Conservation (phyloP, 2,888 invertebrate species). For the Corythucha ciliata region DNA sequence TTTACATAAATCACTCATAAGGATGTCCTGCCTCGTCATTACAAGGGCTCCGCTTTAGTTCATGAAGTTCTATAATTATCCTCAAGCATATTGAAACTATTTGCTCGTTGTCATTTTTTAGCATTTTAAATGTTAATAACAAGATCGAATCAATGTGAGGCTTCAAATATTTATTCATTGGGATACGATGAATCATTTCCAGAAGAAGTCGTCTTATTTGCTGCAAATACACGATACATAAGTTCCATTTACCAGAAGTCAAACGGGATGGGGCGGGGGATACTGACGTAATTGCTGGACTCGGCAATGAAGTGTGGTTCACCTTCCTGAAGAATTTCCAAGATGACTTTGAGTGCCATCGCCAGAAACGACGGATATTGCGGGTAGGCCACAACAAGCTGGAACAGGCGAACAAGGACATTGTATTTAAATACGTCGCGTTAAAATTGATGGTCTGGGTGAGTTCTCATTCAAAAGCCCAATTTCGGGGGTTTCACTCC, state of each 20-base stretch:
- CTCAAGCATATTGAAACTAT: constrained; percentile 92
- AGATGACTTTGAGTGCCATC: constrained; percentile 79
- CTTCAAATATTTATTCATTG: constrained; percentile 78
- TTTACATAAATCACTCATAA: neutral
- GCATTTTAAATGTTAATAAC: constrained; percentile 77
- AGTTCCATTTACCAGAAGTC: neutral
- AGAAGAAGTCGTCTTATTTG: constrained; percentile 83
- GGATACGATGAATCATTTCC: constrained; percentile 94
- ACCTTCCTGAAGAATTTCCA: constrained; percentile 86
- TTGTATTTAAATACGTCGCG: too few relatives aligned
- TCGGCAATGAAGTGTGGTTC: constrained; percentile 95
- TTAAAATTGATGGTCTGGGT: too few relatives aligned
- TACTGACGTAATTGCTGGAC: constrained; percentile 67
- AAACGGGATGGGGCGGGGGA: neutral
- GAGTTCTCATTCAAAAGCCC: too few relatives aligned
- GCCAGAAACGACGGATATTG: constrained; percentile 84
- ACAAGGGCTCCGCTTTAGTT: constrained; percentile 84
- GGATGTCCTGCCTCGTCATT: constrained; percentile 66
- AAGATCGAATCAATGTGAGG: constrained; percentile 80
- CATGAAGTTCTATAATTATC: constrained; percentile 94
- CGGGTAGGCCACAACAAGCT: constrained; percentile 78
- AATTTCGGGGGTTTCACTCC: too few relatives aligned
- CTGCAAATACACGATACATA: constrained; percentile 38
- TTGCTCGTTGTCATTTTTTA: constrained; percentile 95
- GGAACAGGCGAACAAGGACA: too few relatives aligned